Percentiles rank a stretch among this genome's conserved stretches.
phyloP scores from a whole-genome alignment of 1,140 invertebrate genomes.

The Asobara japonica region DNA sequence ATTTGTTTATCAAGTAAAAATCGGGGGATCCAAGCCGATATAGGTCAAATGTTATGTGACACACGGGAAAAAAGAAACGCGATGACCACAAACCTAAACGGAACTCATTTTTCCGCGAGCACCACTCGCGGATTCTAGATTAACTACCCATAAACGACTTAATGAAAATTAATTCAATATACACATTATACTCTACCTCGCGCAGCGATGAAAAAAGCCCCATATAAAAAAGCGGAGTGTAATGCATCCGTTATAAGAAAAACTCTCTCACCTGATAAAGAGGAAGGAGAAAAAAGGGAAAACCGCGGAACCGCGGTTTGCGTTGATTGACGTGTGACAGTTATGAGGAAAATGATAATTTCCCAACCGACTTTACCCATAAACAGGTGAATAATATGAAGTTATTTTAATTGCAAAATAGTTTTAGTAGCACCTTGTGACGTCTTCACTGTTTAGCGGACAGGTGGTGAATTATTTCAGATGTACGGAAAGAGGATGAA shows the following conservation, averaged over 20 bases:
- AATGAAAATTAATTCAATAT: background rate
- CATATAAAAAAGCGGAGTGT: background rate
- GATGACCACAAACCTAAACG: too few species aligned
- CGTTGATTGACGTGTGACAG: conserved; percentile 18
- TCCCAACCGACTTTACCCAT: background rate
- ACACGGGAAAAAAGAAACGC: too few species aligned
- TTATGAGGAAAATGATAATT: conserved; percentile 22
- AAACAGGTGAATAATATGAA: conserved; percentile 1
- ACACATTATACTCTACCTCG: background rate
- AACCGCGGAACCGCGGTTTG: background rate
- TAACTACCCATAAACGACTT: too few species aligned
- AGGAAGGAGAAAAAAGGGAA: background rate
- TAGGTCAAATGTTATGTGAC: too few species aligned
- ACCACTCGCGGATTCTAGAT: too few species aligned
- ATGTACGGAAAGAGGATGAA: background rate
- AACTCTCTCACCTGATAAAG: background rate
- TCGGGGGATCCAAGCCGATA: too few species aligned
- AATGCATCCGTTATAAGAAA: background rate
- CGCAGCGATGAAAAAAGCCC: background rate
- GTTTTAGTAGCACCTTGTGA: conserved; percentile 29
- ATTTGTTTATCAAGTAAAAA: too few species aligned
- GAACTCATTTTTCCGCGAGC: too few species aligned
- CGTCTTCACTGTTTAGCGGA: conserved; percentile 13
- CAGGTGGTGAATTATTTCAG: background rate
- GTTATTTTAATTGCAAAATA: conserved; percentile 30